These are phyloP conservation scores for Fulmarus glacialis DNA, from an alignment of 2,113 vertebrate species.

Conservation along the genomic window DNA sequence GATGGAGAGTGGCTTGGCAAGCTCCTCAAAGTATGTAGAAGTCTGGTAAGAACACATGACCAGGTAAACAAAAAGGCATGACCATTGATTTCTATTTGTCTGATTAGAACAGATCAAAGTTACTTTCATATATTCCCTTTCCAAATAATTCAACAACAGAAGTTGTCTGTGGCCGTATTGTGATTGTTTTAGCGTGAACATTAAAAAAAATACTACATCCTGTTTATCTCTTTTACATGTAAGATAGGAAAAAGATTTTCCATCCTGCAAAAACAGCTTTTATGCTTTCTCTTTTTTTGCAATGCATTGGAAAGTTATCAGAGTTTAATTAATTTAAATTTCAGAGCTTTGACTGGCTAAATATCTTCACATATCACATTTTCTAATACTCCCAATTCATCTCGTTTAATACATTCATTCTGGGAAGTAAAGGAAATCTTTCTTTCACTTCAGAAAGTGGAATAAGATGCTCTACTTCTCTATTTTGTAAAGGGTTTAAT, in stretches of 20 bases:
- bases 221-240: background rate
- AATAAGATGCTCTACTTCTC: background rate
- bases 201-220: background rate
- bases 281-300: background rate
- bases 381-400: background rate
- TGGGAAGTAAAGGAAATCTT: background rate
- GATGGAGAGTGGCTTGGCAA: too few species aligned
- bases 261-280: background rate
- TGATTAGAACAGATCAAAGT: background rate
- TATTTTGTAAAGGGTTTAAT: background rate
- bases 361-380: background rate
- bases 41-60: background rate
- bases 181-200: background rate
- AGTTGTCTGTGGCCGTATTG: background rate
- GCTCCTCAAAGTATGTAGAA: background rate
- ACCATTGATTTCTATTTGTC: background rate
- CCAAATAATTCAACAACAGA: background rate
- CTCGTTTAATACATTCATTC: background rate
- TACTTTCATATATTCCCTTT: background rate
- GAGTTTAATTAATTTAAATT: background rate
- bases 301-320: background rate
- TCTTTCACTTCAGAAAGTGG: background rate
- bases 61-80: background rate
- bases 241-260: background rate
- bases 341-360: background rate